A percentile compares a stretch with the other conserved stretches of the same genome.
Evolutionary conservation across 2,888 invertebrate genomes (phyloP).

Genomic region (Diaperis boleti): DNA sequence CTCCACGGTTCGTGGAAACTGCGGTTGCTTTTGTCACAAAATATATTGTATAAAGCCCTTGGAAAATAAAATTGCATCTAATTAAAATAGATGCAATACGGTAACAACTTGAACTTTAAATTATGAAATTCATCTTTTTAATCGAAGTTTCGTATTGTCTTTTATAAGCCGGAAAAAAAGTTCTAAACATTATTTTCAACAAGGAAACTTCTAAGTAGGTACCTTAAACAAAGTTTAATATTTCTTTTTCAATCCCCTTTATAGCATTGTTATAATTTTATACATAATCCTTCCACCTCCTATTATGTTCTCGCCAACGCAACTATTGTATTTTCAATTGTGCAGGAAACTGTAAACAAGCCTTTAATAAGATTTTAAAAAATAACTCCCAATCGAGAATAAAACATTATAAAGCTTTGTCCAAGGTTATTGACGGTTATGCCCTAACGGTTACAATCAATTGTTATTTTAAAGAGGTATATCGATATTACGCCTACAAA

Average conservation of each 20-base stretch:
- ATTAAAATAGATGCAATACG: too few species aligned
- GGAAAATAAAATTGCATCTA: too few species aligned
- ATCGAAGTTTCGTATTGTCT: too few species aligned
- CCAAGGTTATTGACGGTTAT: slow-evolving; percentile 1
- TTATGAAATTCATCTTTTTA: too few species aligned
- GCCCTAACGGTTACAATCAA: background rate
- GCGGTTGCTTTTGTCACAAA: too few species aligned
- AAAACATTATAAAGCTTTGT: slow-evolving; percentile 8
- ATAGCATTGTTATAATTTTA: background rate
- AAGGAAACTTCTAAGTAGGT: background rate
- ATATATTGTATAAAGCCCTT: too few species aligned
- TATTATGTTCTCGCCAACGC: background rate
- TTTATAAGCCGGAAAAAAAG: background rate
- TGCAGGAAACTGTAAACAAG: background rate
- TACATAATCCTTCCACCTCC: background rate
- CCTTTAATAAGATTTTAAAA: slow-evolving; percentile 9
- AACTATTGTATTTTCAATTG: background rate
- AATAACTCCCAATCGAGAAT: slow-evolving; percentile 1
- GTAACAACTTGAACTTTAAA: too few species aligned
- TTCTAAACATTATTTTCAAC: background rate
- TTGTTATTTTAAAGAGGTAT: slow-evolving; percentile 5
- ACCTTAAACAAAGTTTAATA: background rate
- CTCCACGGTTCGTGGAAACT: too few species aligned
- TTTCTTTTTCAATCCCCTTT: background rate
- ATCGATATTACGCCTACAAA: background rate